These are phyloP conservation scores for Caenorhabditis latens DNA, from an alignment of 1,140 invertebrate species.

Conservation along the genomic window DNA sequence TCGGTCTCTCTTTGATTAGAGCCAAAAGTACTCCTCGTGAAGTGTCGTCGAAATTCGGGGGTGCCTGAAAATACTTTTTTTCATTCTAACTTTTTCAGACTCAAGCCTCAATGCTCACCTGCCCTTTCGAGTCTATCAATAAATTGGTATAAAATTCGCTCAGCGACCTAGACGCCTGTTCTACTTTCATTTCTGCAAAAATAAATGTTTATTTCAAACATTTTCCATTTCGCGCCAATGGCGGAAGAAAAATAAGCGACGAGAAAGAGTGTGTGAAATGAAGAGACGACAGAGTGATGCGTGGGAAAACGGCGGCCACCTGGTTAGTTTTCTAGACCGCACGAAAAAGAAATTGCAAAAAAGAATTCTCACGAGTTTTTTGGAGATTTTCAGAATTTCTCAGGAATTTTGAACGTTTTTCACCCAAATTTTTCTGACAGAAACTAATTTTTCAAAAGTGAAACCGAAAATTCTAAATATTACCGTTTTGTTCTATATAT, in stretches of 20 bases:
- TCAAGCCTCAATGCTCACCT: background rate
- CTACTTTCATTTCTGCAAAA: background rate
- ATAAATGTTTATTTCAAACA: background rate
- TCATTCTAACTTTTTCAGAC: background rate
- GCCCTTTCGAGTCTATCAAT: background rate
- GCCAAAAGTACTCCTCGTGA: slow-evolving; percentile 9
- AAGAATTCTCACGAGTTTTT: background rate
- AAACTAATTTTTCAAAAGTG: no score
- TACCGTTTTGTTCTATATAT: no score
- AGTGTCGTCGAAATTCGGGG: background rate
- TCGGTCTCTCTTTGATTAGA: slow-evolving; percentile 27
- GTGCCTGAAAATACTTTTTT: background rate
- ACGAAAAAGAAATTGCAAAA: slow-evolving; percentile 3
- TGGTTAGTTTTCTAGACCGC: slow-evolving; percentile 13
- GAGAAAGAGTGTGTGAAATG: background rate
- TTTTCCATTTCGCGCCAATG: slow-evolving; percentile 8
- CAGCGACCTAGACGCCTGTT: background rate
- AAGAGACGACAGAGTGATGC: slow-evolving; percentile 1
- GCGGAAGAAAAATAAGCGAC: background rate
- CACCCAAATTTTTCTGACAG: background rate
- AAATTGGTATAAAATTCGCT: background rate
- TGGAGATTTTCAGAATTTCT: background rate
- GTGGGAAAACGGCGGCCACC: slow-evolving; percentile 23
- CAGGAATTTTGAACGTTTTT: background rate
- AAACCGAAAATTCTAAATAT: no score